These are phyloP conservation scores for Microplitis mediator DNA, from an alignment of 1,140 invertebrate genomes.

Conservation along the genomic window DNA sequence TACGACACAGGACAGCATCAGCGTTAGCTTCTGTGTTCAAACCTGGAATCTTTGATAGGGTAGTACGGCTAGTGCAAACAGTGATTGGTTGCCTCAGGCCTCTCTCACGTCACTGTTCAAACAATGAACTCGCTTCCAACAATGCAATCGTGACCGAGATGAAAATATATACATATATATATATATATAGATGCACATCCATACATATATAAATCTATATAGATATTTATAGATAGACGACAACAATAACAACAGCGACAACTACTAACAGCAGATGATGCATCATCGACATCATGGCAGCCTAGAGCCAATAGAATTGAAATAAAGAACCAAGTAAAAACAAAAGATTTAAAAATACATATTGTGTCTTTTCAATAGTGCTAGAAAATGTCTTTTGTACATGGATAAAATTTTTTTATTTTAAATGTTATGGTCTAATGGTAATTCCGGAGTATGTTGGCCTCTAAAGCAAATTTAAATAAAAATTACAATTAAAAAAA, in stretches of 20 bases:
- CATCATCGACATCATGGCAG: too few species aligned
- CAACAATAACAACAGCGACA: background rate
- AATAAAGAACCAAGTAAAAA: background rate
- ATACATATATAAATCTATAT: background rate
- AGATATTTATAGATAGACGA: background rate
- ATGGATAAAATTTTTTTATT: too few species aligned
- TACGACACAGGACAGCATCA: background rate
- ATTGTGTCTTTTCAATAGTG: background rate
- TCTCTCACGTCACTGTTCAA: constrained; percentile 47
- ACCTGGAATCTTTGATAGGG: constrained; percentile 31
- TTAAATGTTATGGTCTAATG: too few species aligned
- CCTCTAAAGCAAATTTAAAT: too few species aligned
- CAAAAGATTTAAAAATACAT: background rate
- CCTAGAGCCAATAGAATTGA: background rate
- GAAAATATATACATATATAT: constrained; percentile 42
- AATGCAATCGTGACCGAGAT: constrained; percentile 52
- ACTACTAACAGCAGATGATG: too few species aligned
- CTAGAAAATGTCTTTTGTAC: background rate
- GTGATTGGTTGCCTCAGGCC: constrained; percentile 30
- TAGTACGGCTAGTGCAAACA: constrained; percentile 21
- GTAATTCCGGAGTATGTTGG: too few species aligned
- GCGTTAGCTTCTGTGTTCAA: background rate
- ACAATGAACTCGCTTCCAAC: constrained; percentile 50
- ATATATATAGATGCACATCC: background rate
- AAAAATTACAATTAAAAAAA: too few species aligned